Base-by-base conservation (phyloP, 2,797 vertebrate genomes). In the Centroberyx gerrardi region DNA sequence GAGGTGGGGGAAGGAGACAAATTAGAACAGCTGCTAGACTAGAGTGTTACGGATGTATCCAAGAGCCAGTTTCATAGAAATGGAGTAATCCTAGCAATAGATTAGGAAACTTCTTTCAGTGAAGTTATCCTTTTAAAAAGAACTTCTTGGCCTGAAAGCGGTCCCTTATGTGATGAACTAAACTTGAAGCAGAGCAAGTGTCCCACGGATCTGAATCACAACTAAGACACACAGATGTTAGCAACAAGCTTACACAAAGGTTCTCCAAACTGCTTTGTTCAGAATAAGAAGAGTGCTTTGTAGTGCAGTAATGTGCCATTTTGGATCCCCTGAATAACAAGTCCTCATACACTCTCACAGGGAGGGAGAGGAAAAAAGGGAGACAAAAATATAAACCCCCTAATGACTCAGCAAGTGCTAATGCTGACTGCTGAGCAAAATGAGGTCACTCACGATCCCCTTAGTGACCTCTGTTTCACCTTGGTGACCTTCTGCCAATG, bases 341-440 rank as follows among this genome's bases (percentile, higher is more conserved):
- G 8, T 48, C 5, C n/a, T 44, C 13, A 44, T 22, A 27, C 17
- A 73, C 1, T 0, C 28, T 58, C 15, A 29, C 5, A 66, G 29
- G 63, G 5, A 17, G 8, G 7, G 18, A 61, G 54, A 65, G 6
- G 65, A 64, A 10, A 33, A 64, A 54, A 58, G 44, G 14, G 6
- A 38, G 4, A 64, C 1, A 72, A 68, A 64, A 36, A 56, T 31
- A 27, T 44, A 52, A 64, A 68, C 5, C 62, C 56, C 18, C 8
- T 52, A 52, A 72, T 70, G 72, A 89, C 66, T 88, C 83, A 79
- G 79, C 87, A 86, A 42, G 31, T 73, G 2, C 5, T 59, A 80
- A 76, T 74, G 89, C 90, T 90, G 87, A 92, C 79, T 74, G 51
- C 46, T 55, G 65, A 67, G 68, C 27, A 87, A 83, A 87, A 72